Percentiles rank a stretch among this genome's conserved stretches.
These are phyloP conservation scores for Baccha elongata DNA, from an alignment of 2,888 invertebrate genomes.

Conservation along the genomic window DNA sequence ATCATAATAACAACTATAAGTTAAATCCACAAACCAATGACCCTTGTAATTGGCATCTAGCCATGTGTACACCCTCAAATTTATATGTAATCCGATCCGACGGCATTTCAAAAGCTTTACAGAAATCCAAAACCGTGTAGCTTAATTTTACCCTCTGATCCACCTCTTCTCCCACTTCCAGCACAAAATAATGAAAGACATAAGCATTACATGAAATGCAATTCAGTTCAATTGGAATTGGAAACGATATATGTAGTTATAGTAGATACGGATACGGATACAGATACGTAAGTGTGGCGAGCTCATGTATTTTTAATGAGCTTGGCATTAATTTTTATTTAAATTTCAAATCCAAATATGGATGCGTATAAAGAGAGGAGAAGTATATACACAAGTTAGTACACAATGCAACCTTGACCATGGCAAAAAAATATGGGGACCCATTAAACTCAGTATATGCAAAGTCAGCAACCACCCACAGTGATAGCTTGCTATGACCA, in stretches of 20 bases:
- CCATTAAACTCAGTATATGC: not conserved
- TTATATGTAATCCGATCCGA: constrained; percentile 35
- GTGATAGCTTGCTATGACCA: not conserved
- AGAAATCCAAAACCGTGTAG: not conserved
- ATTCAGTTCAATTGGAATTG: constrained; percentile 33
- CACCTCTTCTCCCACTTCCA: not conserved
- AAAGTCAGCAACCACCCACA: constrained; percentile 38
- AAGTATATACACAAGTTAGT: not conserved
- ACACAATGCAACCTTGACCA: constrained; percentile 35
- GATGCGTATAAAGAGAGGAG: constrained; percentile 1
- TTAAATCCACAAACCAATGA: constrained; percentile 17
- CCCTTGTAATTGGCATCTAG: constrained; percentile 16
- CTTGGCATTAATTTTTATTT: constrained; percentile 15
- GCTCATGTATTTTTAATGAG: constrained; percentile 51
- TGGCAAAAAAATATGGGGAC: not conserved
- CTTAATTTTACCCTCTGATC: not conserved
- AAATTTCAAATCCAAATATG: constrained; percentile 11
- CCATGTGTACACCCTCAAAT: constrained; percentile 23
- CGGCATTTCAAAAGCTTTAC: constrained; percentile 11
- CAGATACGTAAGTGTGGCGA: constrained; percentile 10
- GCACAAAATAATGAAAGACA: constrained; percentile 8
- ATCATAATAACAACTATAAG: not conserved
- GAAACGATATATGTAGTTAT: not conserved
- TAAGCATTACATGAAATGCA: constrained; percentile 25
- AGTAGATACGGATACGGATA: not conserved